These are phyloP conservation scores for Sebastes trivittatus DNA, from an alignment of 2,797 vertebrate genomes.

Conservation along the genomic window DNA sequence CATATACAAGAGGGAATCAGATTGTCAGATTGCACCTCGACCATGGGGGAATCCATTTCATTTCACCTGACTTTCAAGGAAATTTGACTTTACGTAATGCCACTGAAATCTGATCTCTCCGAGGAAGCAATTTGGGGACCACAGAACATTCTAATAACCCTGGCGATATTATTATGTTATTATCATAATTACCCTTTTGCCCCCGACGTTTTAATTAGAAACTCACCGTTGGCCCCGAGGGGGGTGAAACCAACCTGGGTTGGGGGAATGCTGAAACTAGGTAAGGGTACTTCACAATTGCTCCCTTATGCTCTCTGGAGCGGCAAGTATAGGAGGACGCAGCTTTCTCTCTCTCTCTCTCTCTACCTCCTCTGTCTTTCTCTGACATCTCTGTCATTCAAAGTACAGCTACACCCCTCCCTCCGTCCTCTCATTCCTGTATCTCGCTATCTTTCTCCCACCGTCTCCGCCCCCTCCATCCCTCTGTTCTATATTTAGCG, in stretches of 20 bases:
- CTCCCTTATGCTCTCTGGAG: constrained; percentile 80
- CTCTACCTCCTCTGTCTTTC: constrained; percentile 38
- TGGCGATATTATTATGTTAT: constrained; percentile 86
- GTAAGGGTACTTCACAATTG: constrained; percentile 83
- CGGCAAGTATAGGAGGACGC: constrained; percentile 43
- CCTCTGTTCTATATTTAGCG: constrained; percentile 70
- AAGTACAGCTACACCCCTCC: constrained; percentile 41
- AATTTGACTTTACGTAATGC: constrained; percentile 79
- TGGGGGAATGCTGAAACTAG: constrained; percentile 68
- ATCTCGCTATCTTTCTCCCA: constrained; percentile 39
- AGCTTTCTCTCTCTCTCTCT: constrained; percentile 23
- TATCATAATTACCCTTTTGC: constrained; percentile 88
- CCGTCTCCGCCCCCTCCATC: constrained; percentile 43
- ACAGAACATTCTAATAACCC: constrained; percentile 84
- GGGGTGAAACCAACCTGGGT: constrained; percentile 60
- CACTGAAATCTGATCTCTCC: constrained; percentile 79
- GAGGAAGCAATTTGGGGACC: constrained; percentile 84
- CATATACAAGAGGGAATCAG: constrained; percentile 67
- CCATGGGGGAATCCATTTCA: constrained; percentile 72
- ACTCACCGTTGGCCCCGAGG: constrained; percentile 74
- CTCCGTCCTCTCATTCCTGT: constrained; percentile 15
- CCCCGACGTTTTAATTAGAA: constrained; percentile 86
- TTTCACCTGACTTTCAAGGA: constrained; percentile 82
- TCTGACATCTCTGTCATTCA: constrained; percentile 61
- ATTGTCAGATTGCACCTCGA: constrained; percentile 71